phyloP scores from a whole-genome alignment of 2,888 invertebrate genomes.

The Drosophila prolongata region DNA sequence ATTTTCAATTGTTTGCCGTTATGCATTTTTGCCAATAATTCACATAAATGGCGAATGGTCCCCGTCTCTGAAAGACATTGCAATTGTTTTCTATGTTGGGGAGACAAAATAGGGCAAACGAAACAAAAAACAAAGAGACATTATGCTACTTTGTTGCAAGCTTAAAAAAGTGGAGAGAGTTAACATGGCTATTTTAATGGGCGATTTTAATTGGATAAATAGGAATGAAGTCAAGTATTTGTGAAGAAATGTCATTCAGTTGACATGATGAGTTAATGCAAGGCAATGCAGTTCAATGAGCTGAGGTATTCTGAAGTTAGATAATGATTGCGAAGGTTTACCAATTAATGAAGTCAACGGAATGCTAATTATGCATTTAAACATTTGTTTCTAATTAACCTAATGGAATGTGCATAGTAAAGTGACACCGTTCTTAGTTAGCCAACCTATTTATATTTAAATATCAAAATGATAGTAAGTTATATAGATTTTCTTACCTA shows the following conservation, averaged over 20 bases:
- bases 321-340: neutral
- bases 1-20: conserved; percentile 81
- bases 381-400: neutral
- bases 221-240: conserved; percentile 8
- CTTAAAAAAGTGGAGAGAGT: neutral
- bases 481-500: no score
- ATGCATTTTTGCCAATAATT: conserved; percentile 79
- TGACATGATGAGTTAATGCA: conserved; percentile 12
- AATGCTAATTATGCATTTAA: neutral
- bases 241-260: neutral
- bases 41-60: conserved; percentile 63
- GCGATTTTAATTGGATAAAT: conserved; percentile 26
- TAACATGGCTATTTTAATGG: conserved; percentile 20
- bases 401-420: neutral
- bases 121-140: no score
- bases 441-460: no score
- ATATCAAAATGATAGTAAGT: no score
- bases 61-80: conserved; percentile 10
- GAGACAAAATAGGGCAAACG: neutral
- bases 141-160: conserved; percentile 22
- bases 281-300: neutral
- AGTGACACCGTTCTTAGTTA: no score
- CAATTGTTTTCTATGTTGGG: conserved; percentile 25
- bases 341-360: conserved; percentile 2
- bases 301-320: neutral